A percentile compares a stretch with the other conserved stretches of the same genome.
phyloP scores from a whole-genome alignment of 2,113 vertebrate genomes.

The Eclectus roratus region DNA sequence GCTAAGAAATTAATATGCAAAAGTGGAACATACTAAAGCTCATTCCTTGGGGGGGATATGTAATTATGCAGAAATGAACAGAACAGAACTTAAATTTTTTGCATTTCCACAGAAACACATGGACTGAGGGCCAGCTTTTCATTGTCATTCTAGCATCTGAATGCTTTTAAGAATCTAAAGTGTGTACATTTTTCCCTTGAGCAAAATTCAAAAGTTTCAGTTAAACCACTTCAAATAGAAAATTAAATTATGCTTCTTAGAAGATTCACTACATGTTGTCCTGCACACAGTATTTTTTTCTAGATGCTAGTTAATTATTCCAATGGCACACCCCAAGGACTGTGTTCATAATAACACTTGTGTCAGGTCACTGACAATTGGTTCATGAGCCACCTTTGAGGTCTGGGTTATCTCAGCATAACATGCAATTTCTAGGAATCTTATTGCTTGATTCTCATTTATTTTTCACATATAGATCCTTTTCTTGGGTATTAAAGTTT shows the following conservation, averaged over 20 bases:
- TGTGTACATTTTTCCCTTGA: not conserved
- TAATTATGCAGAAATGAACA: conserved; percentile 10
- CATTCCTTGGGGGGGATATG: not conserved
- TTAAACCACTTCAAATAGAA: not conserved
- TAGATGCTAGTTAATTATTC: not conserved
- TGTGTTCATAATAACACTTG: not conserved
- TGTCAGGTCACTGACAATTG: not conserved
- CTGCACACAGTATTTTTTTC: not conserved
- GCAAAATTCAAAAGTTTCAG: not conserved
- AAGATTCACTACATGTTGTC: not conserved
- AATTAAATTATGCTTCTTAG: not conserved
- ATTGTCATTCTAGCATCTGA: not conserved
- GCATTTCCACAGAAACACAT: not conserved
- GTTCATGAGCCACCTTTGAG: not conserved
- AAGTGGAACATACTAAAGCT: not conserved
- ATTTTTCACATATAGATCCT: not conserved
- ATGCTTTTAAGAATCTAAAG: not conserved
- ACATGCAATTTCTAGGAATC: not conserved
- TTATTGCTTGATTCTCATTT: not conserved
- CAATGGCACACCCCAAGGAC: not conserved
- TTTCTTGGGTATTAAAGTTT: not conserved
- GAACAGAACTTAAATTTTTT: not conserved
- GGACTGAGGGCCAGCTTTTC: not conserved
- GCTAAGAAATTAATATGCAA: conserved; percentile 1
- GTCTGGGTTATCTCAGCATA: not conserved